Base-by-base conservation (phyloP, 2,113 vertebrate genomes). In the Loxodonta africana region DNA sequence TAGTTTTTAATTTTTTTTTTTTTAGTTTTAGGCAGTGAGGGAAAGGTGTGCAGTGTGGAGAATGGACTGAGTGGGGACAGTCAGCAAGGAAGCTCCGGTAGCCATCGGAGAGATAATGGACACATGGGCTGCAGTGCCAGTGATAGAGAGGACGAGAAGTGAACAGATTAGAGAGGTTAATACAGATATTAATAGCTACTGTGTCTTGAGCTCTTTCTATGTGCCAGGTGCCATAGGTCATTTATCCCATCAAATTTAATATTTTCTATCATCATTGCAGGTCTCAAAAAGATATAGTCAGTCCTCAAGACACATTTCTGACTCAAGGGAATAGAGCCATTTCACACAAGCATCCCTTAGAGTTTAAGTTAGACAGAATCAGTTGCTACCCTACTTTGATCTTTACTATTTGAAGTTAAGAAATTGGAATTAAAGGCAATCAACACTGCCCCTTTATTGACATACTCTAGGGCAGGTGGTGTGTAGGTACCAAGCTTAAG, bases 61-160 rank as follows among this genome's bases (percentile, higher is more conserved):
- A 5, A 30, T 3, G 3, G 26, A 26, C 84, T 69, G 23, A 84
- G 69, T 10, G 8, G 74, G 48, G 48, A 76, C 14, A 41, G 26
- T 15, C 51, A 1, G 0, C 0, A 5, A 37, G 63, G 73, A 46
- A 2, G 15, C 21, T 3, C 0, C 57, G 8, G 30, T 7, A 33
- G 26, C 17, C 0, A 21, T 28, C 1, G 1, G 15, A 41, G 74
- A 18, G 25, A 23, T 10, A 41, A 6, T 0, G 0, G 1, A 4
- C 0, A 3, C 18, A 25, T 0, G 23, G 48, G 51, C 83, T 11
- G 1, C 11, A 69, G 74, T 6, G 30, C 23, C 33, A 4, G 0
- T 0, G 44, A 51, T 0, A 8, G 81, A 63, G 14, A 0, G 2
- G 25, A 51, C 33, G 33, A 46, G 51, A 74, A 12, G 37, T 1